Evolutionary conservation across 53 echinoderm and acorn worm genomes (phyloP).

Genomic region (Paelopatides confundens): DNA sequence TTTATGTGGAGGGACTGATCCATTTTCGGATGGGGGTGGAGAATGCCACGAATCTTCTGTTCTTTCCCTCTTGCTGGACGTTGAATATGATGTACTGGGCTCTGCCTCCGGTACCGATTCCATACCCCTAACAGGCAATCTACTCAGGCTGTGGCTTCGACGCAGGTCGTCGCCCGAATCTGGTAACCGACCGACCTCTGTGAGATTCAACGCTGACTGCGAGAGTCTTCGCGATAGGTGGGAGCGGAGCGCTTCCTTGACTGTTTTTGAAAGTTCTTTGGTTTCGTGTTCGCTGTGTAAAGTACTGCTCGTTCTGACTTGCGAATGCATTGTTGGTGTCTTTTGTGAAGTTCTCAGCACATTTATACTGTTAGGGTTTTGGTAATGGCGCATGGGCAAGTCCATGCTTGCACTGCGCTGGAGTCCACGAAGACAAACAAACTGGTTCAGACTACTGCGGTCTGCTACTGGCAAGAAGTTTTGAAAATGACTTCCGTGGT

Average conservation of each 20-base stretch:
- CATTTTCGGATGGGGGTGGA: slow-evolving; percentile 1
- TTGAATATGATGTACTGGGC: slow-evolving; percentile 21
- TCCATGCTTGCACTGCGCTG: slow-evolving; percentile 93
- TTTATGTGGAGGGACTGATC: slow-evolving; percentile 5
- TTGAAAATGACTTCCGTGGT: neutral
- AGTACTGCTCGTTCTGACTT: neutral
- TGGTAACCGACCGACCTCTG: slow-evolving; percentile 77
- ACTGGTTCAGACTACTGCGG: slow-evolving; percentile 5
- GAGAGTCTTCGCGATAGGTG: slow-evolving; percentile 87
- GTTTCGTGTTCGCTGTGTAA: slow-evolving; percentile 48
- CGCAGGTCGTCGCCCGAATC: slow-evolving; percentile 67
- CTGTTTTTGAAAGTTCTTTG: slow-evolving; percentile 84
- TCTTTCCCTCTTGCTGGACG: slow-evolving; percentile 17
- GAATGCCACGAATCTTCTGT: neutral
- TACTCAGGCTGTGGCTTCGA: slow-evolving; percentile 82
- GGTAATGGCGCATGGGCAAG: slow-evolving; percentile 23
- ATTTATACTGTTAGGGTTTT: neutral
- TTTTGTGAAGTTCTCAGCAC: neutral
- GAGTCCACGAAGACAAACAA: slow-evolving; percentile 49
- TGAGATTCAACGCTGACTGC: slow-evolving; percentile 91
- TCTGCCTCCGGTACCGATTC: slow-evolving; percentile 42
- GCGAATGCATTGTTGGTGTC: neutral
- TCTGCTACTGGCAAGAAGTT: slow-evolving; percentile 25
- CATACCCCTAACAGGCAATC: slow-evolving; percentile 56
- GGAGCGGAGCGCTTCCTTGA: slow-evolving; percentile 91